Conservation (phyloP, 2,113 vertebrate species). For the Oryctolagus cuniculus region mOryCun1.1 NC_091450.1:25262501-25263000, state of each 20-base stretch:
- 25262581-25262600: too few species aligned
- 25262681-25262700: too few species aligned
- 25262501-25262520: too few species aligned
- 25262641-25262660: too few species aligned
- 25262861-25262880: not conserved
- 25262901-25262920: not conserved
- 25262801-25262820: not conserved
- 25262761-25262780: not conserved
- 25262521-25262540: too few species aligned
- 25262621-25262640: too few species aligned
- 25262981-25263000: not conserved
- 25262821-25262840: not conserved
- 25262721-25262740: not conserved
- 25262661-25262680: too few species aligned
- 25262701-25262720: too few species aligned
- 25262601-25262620: too few species aligned
- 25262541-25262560: too few species aligned
- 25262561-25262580: too few species aligned
- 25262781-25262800: not conserved
- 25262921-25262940: not conserved
- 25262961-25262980: not conserved
- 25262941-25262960: accelerated
- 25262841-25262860: not conserved
- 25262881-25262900: not conserved
- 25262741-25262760: not conserved